Conservation (phyloP, 1,140 invertebrate genomes). For the Macrosteles quadrilineatus region DNA sequence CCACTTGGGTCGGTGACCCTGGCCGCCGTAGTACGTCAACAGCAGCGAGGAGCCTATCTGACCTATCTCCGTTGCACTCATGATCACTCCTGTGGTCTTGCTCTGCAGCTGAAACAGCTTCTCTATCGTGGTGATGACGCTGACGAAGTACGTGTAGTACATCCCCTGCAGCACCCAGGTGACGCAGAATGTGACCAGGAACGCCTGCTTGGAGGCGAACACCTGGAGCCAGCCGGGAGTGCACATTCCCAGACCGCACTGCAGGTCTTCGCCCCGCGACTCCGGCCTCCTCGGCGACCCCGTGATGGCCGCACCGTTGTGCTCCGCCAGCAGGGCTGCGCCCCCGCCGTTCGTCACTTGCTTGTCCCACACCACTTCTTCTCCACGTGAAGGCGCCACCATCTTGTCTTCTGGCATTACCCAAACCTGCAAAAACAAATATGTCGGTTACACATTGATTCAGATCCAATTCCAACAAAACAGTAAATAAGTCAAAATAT, state of each 20-base stretch:
- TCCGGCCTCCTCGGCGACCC: slow-evolving; percentile 19
- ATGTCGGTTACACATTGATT: no score
- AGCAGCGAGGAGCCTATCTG: slow-evolving; percentile 87
- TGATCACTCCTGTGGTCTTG: slow-evolving; percentile 89
- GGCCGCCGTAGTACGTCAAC: slow-evolving; percentile 90
- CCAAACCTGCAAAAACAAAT: not conserved
- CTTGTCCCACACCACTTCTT: slow-evolving; percentile 28
- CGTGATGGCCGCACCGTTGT: slow-evolving; percentile 19
- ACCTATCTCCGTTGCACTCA: slow-evolving; percentile 93
- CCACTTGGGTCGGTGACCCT: slow-evolving; percentile 94
- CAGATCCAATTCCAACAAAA: no score
- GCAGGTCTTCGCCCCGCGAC: slow-evolving; percentile 48
- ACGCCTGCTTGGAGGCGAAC: slow-evolving; percentile 86
- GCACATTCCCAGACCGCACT: slow-evolving; percentile 70
- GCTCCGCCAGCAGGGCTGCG: not conserved
- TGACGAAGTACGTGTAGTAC: slow-evolving; percentile 95
- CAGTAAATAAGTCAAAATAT: no score
- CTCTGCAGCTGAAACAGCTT: slow-evolving; percentile 95
- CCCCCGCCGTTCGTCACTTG: slow-evolving; percentile 15
- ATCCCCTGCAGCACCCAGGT: slow-evolving; percentile 91
- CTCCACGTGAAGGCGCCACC: slow-evolving; percentile 18
- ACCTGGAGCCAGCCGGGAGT: slow-evolving; percentile 69
- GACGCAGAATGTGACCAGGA: slow-evolving; percentile 84
- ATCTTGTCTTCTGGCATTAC: slow-evolving; percentile 14
- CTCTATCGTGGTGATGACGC: slow-evolving; percentile 95